Base-by-base conservation (phyloP, 2,888 invertebrate species). In the Gastrophysa polygoni region DNA sequence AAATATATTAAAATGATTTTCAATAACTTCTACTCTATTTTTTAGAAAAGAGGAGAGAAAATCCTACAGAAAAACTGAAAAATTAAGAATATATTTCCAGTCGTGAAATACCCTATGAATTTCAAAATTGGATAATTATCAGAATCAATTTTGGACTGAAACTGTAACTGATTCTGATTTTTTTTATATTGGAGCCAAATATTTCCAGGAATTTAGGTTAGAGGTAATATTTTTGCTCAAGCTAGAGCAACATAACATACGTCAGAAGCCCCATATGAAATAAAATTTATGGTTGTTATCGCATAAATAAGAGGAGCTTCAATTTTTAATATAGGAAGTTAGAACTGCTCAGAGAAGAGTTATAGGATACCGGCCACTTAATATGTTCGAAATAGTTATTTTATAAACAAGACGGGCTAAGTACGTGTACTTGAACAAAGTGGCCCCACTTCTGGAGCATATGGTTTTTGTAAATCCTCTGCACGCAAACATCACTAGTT, bases 381-480 rank as follows among this genome's bases (percentile, higher is more conserved):
- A 70, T 67, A 60, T 72, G 75, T 74, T 74, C 75, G 75, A 77
- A 77, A 76, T 77, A 77, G 76, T 74, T 74, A 75, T 75, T 76
- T 74, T 75, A 76, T 75, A 77, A 75, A 77, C 76, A 76, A 75
- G 75, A 67, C 73, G 66, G 66, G 64, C 69, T 76, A 76, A 77
- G 76, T 76, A 74, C 64, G 66, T 68, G 71, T 69, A 75, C 77
- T 77, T 77, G 77, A 77, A 75, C 67, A 69, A 76, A 77, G 77
- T 77, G 77, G 73, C 69, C n/a, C 75, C 76, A 76, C 76, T 76
- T 76, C 72, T 71, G 24, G 51, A 60, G 68, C 77, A 75, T 75
- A 73, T 77, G 77, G 77, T 77, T 77, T 76, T 76, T 77, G 76
- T 77, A 76, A 76, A 72, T 72, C 69, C 67, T 68, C 69, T 64